A percentile compares a stretch with the other conserved stretches of the same genome.
Evolutionary conservation across 2,797 vertebrate genomes (phyloP).

Genomic region (Silurus lanzhouensis): DNA sequence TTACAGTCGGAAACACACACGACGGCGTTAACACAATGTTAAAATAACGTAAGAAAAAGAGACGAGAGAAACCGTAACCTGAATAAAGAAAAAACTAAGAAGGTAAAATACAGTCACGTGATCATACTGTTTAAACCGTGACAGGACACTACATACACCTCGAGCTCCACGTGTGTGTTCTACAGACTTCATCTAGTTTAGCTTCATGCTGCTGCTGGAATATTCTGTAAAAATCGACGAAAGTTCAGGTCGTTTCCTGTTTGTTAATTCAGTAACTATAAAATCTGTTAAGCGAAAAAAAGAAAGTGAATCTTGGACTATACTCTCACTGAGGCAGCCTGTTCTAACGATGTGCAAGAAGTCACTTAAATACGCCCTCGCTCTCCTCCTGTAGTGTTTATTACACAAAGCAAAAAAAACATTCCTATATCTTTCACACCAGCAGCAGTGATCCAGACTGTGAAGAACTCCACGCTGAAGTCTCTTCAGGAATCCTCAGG

Average conservation of each 20-base stretch:
- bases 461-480: background rate
- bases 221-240: background rate
- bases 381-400: slow-evolving; percentile 24
- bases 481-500: background rate
- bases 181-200: background rate
- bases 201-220: background rate
- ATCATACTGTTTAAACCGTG: background rate
- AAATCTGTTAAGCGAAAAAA: background rate
- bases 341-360: slow-evolving; percentile 17
- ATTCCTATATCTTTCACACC: background rate
- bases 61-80: background rate
- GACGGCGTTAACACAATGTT: background rate
- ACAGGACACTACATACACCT: background rate
- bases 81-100: background rate
- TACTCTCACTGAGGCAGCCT: background rate
- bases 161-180: background rate
- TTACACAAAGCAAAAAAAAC: background rate
- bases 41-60: background rate
- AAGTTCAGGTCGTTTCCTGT: background rate
- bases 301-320: no score
- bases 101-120: background rate
- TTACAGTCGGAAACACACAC: background rate
- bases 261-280: background rate
- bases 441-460: background rate
- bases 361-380: background rate